Evolutionary conservation across 2,888 invertebrate species (phyloP), one percentile per base, ranked within the genome.

Genomic region (Ferrisia virgata): DNA sequence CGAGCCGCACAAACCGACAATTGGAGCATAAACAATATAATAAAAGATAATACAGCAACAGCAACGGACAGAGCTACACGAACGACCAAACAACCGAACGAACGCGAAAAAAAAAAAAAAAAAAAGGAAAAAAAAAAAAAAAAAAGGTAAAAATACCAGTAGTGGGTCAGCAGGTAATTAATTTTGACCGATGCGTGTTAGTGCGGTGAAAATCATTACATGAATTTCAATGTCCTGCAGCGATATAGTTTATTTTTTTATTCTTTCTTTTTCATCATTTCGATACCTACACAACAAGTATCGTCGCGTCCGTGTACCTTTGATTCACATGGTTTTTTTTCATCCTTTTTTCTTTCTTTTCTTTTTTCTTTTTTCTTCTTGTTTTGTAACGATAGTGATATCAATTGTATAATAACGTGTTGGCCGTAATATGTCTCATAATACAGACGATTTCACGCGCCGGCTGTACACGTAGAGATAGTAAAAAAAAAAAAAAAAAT

Each of bases 91-190:
- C 53, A 22, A 53, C 18, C 31, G 69, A 69, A 47, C 36, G 36
- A 53, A n/a, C n/a, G n/a, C n/a, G 5, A 11, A n/a, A 53, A 53
- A 53, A 53, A 53, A n/a, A 6, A 53, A 53, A 15, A 53, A n/a
- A 53, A 53, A 53, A 53, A 53, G 53, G 5, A 11, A n/a, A 53
- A 53, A 53, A 53, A 53, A n/a, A 6, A 53, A 76, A 36, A 76
- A 22, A 64, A 76, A 36, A 76, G 36, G 36, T 36, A 33, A 76
- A 36, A 76, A 76, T 76, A 76, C 72, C 72, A 36, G 72, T 76
- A 76, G 72, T 76, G 36, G 72, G 72, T 76, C 72, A 76, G 33
- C 36, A 31, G 72, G 72, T 76, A 76, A 76, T 76, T 76, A 76
- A 76, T 76, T 76, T 76, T 76, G 72, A 76, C 72, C 72, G 72